A percentile compares a stretch with the other conserved stretches of the same genome.
These are phyloP conservation scores for Paralichthys olivaceus DNA, from an alignment of 2,113 vertebrate genomes.

Conservation along the genomic window DNA sequence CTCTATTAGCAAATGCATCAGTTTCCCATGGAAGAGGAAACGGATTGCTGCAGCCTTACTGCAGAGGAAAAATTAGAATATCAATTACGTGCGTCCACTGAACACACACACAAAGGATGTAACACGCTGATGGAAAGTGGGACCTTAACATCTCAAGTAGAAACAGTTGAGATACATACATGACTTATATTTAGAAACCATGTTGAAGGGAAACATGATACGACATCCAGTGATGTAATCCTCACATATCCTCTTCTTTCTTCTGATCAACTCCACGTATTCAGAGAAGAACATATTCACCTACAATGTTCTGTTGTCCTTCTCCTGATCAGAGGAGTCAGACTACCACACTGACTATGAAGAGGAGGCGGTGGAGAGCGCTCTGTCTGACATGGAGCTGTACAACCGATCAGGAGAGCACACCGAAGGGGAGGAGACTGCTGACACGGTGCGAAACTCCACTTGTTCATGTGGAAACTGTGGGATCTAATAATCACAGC, in stretches of 20 bases:
- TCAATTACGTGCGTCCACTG: background rate
- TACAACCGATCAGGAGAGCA: conserved; percentile 73
- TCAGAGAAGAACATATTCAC: conserved; percentile 21
- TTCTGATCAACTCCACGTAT: background rate
- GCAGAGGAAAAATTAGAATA: conserved; percentile 4
- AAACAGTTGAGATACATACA: background rate
- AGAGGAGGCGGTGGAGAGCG: conserved; percentile 87
- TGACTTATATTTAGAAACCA: background rate
- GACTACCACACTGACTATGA: conserved; percentile 96
- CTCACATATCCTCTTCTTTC: background rate
- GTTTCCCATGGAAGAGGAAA: background rate
- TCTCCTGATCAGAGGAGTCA: conserved; percentile 87
- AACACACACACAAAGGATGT: background rate
- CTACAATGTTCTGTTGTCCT: conserved; percentile 38
- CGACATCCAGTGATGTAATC: background rate
- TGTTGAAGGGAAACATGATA: background rate
- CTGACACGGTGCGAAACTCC: conserved; percentile 83
- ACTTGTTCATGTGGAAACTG: background rate
- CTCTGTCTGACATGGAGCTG: conserved; percentile 80
- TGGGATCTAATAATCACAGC: background rate
- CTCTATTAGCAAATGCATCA: conserved; percentile 13
- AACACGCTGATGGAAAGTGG: background rate
- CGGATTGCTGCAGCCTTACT: background rate
- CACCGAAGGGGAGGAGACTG: conserved; percentile 83
- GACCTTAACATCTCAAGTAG: background rate